phyloP scores from a whole-genome alignment of 2,113 vertebrate genomes.

The Orthonyx spaldingii region DNA sequence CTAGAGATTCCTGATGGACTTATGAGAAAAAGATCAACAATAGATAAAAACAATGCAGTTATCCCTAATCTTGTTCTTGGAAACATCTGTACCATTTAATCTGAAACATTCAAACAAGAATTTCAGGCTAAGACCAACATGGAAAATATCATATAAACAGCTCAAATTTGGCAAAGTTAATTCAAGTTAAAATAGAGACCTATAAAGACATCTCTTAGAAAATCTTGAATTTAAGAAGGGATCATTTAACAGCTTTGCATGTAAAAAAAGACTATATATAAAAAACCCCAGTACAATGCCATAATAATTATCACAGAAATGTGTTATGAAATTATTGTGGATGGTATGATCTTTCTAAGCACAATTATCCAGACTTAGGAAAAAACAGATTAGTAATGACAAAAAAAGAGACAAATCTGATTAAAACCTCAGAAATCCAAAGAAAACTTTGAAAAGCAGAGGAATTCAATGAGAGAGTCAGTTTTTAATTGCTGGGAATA shows the following conservation, averaged over 20 bases:
- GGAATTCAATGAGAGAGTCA: neutral
- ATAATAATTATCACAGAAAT: neutral
- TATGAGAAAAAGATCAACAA: neutral
- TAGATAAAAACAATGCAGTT: constrained; percentile 21
- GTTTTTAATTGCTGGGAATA: neutral
- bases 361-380: neutral
- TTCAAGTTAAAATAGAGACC: neutral
- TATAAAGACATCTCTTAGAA: neutral
- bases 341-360: neutral
- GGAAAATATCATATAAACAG: constrained; percentile 27
- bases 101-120: constrained; percentile 51
- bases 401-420: neutral
- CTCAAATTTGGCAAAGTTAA: constrained; percentile 27
- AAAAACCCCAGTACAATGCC: neutral
- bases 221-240: neutral
- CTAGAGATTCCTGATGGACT: neutral
- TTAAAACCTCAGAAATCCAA: neutral
- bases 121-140: constrained; percentile 21
- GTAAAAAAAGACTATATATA: neutral
- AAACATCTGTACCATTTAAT: constrained; percentile 45
- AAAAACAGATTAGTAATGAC: neutral
- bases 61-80: constrained; percentile 41
- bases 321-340: neutral
- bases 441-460: neutral
- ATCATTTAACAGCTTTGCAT: neutral